A percentile compares a stretch with the other conserved stretches of the same genome.
phyloP scores from a whole-genome alignment of 2,797 vertebrate genomes.

The Centropyge bicolor region DNA sequence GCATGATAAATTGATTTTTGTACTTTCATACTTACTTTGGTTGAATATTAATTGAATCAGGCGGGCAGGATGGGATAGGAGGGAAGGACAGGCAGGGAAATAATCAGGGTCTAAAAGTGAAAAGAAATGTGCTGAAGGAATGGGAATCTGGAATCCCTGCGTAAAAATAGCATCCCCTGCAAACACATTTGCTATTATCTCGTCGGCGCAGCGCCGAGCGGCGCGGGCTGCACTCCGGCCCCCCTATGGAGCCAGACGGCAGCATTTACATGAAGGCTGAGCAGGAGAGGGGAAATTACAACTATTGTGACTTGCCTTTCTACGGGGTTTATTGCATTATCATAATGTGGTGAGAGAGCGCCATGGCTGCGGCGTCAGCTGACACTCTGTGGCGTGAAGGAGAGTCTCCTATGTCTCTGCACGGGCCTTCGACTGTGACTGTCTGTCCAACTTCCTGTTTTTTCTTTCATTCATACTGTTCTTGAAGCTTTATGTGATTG shows the following conservation, averaged over 20 bases:
- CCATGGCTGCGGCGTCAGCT: constrained; percentile 32
- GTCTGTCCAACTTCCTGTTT: neutral
- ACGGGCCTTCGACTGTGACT: constrained; percentile 20
- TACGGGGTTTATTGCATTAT: constrained; percentile 79
- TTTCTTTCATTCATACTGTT: neutral
- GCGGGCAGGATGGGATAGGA: constrained; percentile 64
- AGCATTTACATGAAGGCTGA: constrained; percentile 79
- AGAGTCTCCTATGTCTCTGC: constrained; percentile 20
- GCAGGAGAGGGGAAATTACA: constrained; percentile 78
- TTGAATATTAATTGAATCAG: constrained; percentile 81
- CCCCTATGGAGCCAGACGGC: constrained; percentile 73
- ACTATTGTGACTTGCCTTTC: constrained; percentile 78
- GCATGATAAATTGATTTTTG: constrained; percentile 85
- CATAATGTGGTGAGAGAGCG: constrained; percentile 73
- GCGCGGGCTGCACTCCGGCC: constrained; percentile 61
- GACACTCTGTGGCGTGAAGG: constrained; percentile 49
- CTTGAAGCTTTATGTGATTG: neutral
- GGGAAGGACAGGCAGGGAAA: constrained; percentile 64
- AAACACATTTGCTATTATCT: constrained; percentile 84
- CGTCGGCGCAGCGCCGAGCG: constrained; percentile 59
- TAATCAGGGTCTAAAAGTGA: constrained; percentile 61
- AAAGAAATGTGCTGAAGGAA: constrained; percentile 74
- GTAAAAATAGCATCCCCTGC: constrained; percentile 84
- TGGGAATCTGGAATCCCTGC: constrained; percentile 72
- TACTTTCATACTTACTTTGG: constrained; percentile 78